phyloP scores from a whole-genome alignment of 2,113 vertebrate genomes.

The Dunckerocampus dactyliophorus region DNA sequence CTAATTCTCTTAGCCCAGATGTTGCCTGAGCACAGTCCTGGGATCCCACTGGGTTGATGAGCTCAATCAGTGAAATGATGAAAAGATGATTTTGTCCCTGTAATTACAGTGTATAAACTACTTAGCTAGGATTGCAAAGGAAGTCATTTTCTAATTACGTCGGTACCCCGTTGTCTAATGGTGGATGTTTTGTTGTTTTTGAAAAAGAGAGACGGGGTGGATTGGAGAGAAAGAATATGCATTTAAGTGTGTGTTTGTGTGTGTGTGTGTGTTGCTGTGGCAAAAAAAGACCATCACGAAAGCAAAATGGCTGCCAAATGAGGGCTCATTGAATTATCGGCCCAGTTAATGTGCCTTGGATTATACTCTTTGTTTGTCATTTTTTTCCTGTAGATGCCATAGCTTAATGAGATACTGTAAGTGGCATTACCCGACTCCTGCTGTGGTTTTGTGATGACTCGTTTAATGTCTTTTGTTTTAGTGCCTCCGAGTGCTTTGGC shows the following conservation, averaged over 20 bases:
- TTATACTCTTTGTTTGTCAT: slow-evolving; percentile 72
- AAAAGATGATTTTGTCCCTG: slow-evolving; percentile 99
- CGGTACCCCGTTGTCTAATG: slow-evolving; percentile 99
- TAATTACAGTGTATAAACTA: slow-evolving; percentile 98
- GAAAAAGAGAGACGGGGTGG: slow-evolving; percentile 1
- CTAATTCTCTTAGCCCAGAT: slow-evolving; percentile 99
- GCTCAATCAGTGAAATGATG: slow-evolving; percentile 99
- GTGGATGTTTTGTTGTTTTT: slow-evolving; percentile 99
- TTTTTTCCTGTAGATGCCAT: slow-evolving; percentile 67
- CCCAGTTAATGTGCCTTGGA: slow-evolving; percentile 72
- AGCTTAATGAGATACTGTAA: slow-evolving; percentile 75
- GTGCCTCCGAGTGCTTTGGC: slow-evolving; percentile 64
- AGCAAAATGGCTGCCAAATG: slow-evolving; percentile 73
- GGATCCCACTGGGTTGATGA: slow-evolving; percentile 98
- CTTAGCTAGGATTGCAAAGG: slow-evolving; percentile 99
- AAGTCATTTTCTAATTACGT: slow-evolving; percentile 99
- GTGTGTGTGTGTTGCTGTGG: slow-evolving; percentile 28
- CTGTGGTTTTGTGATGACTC: slow-evolving; percentile 73
- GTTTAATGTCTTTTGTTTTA: slow-evolving; percentile 73
- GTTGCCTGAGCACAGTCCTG: slow-evolving; percentile 85
- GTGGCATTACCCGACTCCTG: slow-evolving; percentile 71
- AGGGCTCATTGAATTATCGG: slow-evolving; percentile 74
- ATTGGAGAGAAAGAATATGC: not conserved
- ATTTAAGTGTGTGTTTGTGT: slow-evolving; percentile 1
- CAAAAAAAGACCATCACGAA: slow-evolving; percentile 61